Percentiles rank a stretch among this genome's conserved stretches.
Evolutionary conservation across 2,797 vertebrate genomes (phyloP).

Genomic region (Heliangelus exortis): DNA sequence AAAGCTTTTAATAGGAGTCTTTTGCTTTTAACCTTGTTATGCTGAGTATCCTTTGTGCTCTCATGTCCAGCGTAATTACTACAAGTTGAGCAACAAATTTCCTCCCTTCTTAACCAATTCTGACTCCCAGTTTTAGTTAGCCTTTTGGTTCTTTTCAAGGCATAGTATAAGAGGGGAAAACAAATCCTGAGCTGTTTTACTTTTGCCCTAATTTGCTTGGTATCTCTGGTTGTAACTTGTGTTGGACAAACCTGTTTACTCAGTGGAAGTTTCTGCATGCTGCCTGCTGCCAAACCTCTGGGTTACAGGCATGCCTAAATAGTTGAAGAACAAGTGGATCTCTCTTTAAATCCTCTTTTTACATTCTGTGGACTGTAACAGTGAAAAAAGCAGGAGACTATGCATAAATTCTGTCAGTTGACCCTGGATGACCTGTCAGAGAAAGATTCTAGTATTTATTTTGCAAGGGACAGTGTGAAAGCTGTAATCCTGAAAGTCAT

Average conservation of each 20-base stretch:
- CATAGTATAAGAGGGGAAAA: neutral
- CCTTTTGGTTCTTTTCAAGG: neutral
- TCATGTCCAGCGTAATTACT: neutral
- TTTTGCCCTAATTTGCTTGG: neutral
- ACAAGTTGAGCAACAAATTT: neutral
- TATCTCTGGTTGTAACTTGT: neutral
- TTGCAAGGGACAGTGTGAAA: neutral
- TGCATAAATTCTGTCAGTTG: neutral
- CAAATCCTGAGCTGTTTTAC: neutral
- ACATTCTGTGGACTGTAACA: neutral
- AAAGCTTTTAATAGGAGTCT: neutral
- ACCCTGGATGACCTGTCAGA: neutral
- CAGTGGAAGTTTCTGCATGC: neutral
- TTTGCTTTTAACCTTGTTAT: neutral
- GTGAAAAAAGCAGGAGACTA: neutral
- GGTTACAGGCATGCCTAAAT: neutral
- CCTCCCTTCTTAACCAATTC: neutral
- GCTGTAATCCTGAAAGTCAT: neutral
- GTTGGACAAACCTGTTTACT: constrained; percentile 11
- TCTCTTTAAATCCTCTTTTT: neutral
- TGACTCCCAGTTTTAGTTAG: neutral
- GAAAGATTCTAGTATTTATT: neutral
- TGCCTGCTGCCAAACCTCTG: neutral
- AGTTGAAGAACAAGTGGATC: neutral
- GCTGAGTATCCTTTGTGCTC: neutral